Evolutionary conservation across 2,888 invertebrate species (phyloP), one percentile per base, ranked within the genome.

Genomic region (Neocrepidodera transversa): DNA sequence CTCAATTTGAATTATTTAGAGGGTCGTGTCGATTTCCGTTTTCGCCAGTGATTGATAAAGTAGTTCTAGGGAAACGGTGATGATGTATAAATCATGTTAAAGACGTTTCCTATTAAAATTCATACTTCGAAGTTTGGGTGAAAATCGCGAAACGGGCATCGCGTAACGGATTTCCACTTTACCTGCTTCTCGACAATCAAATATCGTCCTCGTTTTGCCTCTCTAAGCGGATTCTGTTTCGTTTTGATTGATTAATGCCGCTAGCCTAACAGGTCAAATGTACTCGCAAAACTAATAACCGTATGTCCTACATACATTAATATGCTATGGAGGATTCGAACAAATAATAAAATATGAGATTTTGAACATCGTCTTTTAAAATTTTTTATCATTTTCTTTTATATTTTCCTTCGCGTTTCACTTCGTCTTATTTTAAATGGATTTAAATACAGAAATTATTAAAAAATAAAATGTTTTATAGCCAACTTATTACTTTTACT

Each of bases 41-140:
- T 49, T 45, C 48, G 26, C 42, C 54, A 50, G 35, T 60, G 59
- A 60, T 60, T 60, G 54, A 60, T 60, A 50, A 60, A 60, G 59
- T 55, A 54, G 43, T 50, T 36, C 14, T 11, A 14, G 49, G n/a
- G 36, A 45, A 60, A 55, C 23, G 54, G 43, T 26, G 45, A 45
- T 54, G 54, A 55, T 30, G 50, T 60, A 60, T 60, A 55, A 60
- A 60, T 60, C 59, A 60, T 28, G 43, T 38, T 38, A 50, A 53
- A 60, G 59, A 55, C 59, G 45, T 55, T 55, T 49, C 43, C 54
- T 52, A 59, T 54, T 59, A 59, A 49, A 42, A 59, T 54, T 54
- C 59, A 50, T 50, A 43, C 38, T 49, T 26, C 7, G 30, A 43
- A 43, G 11, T 43, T 23, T 36, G 11, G 20, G 36, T 8, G 28